A percentile compares a stretch with the other conserved stretches of the same genome.
Evolutionary conservation across 2,888 invertebrate genomes (phyloP).

Genomic region (Drosophila atripex): DNA sequence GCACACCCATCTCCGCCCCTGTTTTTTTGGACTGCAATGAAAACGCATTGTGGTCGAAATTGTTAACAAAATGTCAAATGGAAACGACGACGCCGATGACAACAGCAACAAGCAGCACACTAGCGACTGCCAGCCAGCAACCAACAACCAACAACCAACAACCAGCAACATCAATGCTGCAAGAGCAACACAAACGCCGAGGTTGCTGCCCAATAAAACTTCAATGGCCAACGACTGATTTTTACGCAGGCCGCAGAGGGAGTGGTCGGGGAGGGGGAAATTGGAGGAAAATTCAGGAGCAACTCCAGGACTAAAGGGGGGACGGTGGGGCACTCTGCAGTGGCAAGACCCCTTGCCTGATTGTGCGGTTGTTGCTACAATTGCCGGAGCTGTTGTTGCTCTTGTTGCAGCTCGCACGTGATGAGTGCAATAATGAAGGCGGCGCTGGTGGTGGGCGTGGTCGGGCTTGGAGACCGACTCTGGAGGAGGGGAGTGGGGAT

Average conservation of each 20-base stretch:
- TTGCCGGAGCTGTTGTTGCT: slow-evolving; percentile 56
- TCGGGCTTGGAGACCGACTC: slow-evolving; percentile 1
- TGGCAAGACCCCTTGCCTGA: slow-evolving; percentile 42
- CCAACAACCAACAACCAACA: slow-evolving; percentile 16
- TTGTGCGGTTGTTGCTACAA: slow-evolving; percentile 76
- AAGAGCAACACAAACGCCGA: slow-evolving; percentile 20
- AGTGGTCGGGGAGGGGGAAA: slow-evolving; percentile 10
- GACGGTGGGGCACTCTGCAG: too few relatives aligned
- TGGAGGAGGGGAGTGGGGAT: not conserved
- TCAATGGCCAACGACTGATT: slow-evolving; percentile 72
- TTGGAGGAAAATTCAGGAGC: slow-evolving; percentile 15
- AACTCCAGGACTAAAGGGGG: slow-evolving; percentile 18
- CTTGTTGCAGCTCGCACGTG: slow-evolving; percentile 55
- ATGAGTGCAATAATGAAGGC: slow-evolving; percentile 48
- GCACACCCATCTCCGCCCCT: slow-evolving; percentile 37
- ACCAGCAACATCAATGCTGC: slow-evolving; percentile 12
- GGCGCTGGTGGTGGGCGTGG: slow-evolving; percentile 14
- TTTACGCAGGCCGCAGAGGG: slow-evolving; percentile 62
- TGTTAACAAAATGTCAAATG: slow-evolving; percentile 80
- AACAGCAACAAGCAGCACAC: slow-evolving; percentile 36
- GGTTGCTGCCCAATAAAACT: slow-evolving; percentile 71
- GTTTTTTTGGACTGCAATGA: slow-evolving; percentile 56
- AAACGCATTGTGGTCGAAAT: slow-evolving; percentile 79
- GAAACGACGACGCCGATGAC: slow-evolving; percentile 59
- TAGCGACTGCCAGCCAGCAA: slow-evolving; percentile 17